Evolutionary conservation across 2,888 invertebrate species (phyloP).

Genomic region (Cremastobaeus sp.): DNA sequence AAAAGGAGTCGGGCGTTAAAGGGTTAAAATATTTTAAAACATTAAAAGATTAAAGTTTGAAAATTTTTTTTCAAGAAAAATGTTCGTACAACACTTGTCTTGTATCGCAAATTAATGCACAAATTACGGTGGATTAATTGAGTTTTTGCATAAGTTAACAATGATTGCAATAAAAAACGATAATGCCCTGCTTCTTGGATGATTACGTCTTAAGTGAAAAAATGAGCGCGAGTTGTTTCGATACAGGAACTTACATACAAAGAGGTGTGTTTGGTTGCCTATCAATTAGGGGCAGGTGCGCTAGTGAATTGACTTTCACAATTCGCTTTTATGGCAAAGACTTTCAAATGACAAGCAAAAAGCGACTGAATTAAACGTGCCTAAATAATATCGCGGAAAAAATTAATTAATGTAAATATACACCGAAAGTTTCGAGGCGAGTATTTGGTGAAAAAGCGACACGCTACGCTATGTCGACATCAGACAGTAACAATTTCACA

Average conservation of each 20-base stretch:
- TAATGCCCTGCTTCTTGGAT: too few species aligned
- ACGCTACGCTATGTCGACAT: not conserved
- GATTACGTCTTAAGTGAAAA: too few species aligned
- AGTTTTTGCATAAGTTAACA: too few species aligned
- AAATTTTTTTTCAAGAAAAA: too few species aligned
- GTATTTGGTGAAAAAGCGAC: not conserved
- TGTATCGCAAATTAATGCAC: too few species aligned
- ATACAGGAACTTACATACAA: slow-evolving; percentile 19
- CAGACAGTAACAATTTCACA: slow-evolving; percentile 9
- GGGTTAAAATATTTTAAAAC: too few species aligned
- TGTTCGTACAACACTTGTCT: too few species aligned
- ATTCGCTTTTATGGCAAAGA: slow-evolving; percentile 34
- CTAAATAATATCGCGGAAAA: slow-evolving; percentile 22
- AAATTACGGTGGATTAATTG: too few species aligned
- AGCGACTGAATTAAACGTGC: slow-evolving; percentile 4
- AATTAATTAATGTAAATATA: slow-evolving; percentile 16
- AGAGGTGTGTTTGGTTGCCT: slow-evolving; percentile 45
- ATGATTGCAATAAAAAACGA: too few species aligned
- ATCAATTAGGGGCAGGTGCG: slow-evolving; percentile 43
- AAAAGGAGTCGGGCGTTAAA: too few species aligned
- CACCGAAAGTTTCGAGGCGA: slow-evolving; percentile 8
- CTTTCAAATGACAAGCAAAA: slow-evolving; percentile 43
- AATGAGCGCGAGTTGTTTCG: not conserved
- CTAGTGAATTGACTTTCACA: slow-evolving; percentile 43
- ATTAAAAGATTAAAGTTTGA: too few species aligned